These are phyloP conservation scores for Meloidogyne chitwoodi DNA, from an alignment of 1,140 invertebrate genomes.

Conservation along the genomic window DNA sequence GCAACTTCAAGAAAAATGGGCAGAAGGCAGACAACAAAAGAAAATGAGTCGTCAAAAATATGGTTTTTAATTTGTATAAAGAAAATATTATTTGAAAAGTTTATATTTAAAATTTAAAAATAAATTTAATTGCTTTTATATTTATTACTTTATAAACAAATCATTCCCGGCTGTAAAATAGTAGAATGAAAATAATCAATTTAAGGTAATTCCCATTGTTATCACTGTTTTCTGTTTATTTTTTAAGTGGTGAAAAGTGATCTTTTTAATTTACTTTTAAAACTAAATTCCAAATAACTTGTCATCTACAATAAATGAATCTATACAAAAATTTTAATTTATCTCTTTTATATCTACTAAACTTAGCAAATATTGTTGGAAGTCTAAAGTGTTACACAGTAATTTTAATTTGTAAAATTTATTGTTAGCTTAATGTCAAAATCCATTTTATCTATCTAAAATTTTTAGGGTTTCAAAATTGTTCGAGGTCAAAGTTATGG, in stretches of 20 bases:
- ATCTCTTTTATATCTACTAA: neutral
- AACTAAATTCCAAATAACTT: neutral
- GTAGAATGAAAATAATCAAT: too few relatives aligned
- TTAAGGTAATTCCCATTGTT: too few relatives aligned
- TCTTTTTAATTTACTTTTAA: too few relatives aligned
- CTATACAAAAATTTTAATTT: neutral
- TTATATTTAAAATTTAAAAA: neutral
- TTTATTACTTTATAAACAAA: too few relatives aligned
- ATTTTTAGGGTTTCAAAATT: conserved; percentile 36
- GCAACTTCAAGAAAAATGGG: conserved; percentile 48
- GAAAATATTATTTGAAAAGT: neutral
- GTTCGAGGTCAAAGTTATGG: conserved; percentile 30
- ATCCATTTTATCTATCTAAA: too few relatives aligned
- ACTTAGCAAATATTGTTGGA: neutral
- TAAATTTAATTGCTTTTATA: too few relatives aligned
- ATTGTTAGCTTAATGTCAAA: too few relatives aligned
- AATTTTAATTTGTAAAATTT: neutral
- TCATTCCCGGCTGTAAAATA: too few relatives aligned
- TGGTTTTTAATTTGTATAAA: conserved; percentile 44
- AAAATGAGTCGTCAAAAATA: conserved; percentile 43
- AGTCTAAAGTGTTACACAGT: conserved; percentile 18
- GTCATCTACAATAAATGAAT: neutral
- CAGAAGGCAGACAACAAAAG: conserved; percentile 47
- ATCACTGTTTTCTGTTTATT: too few relatives aligned
- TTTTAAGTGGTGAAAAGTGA: too few relatives aligned